Conservation (phyloP, 1,140 invertebrate genomes). For the Sycophila sp. region DNA sequence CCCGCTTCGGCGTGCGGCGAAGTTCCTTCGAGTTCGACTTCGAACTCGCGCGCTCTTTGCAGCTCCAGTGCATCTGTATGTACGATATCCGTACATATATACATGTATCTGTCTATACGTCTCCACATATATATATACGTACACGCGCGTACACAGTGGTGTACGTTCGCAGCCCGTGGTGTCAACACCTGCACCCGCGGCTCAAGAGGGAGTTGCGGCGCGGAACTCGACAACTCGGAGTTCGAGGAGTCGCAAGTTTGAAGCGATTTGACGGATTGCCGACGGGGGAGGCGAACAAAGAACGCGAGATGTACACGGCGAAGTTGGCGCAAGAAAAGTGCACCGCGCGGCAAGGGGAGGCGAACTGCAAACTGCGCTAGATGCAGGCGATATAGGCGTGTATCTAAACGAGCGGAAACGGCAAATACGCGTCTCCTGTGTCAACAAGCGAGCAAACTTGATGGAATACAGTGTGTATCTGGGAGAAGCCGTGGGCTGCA, state of each 20-base stretch:
- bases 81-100: no score
- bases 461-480: constrained; percentile 34
- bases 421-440: constrained; percentile 42
- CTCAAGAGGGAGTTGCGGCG: constrained; percentile 19
- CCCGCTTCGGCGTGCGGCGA: constrained; percentile 42
- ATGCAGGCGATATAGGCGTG: not conserved
- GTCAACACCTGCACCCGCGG: not conserved
- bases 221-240: constrained; percentile 47
- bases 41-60: no score
- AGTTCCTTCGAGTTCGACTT: constrained; percentile 30
- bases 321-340: not conserved
- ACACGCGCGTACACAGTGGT: no score
- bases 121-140: no score
- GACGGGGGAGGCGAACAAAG: constrained; percentile 8
- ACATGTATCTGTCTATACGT: no score
- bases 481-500: not conserved
- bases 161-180: no score
- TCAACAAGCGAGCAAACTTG: constrained; percentile 45
- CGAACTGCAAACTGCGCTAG: not conserved
- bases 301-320: not conserved
- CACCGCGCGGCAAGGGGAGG: no score
- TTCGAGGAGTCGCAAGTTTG: constrained; percentile 42
- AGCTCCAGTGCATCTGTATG: no score
- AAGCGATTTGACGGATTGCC: constrained; percentile 50
- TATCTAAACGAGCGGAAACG: constrained; percentile 37